A percentile compares a stretch with the other conserved stretches of the same genome.
These are phyloP conservation scores for Nyctibius bracteatus DNA, from an alignment of 2,113 vertebrate species.

Conservation along the genomic window DNA sequence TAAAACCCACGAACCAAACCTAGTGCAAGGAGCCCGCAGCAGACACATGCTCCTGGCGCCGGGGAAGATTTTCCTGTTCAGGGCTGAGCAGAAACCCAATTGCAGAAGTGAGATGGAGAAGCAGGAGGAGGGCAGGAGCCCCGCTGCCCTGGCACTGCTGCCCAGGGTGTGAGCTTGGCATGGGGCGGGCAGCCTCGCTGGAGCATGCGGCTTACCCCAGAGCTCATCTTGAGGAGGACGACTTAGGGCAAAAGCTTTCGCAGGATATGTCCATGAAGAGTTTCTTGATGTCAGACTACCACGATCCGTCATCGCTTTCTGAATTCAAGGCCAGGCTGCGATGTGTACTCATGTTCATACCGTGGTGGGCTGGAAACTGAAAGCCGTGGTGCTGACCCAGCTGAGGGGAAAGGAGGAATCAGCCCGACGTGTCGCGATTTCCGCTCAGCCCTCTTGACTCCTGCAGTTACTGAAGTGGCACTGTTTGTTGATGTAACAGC, in stretches of 20 bases:
- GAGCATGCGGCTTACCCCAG: not conserved
- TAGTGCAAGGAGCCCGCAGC: accelerated
- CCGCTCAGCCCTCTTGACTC: not conserved
- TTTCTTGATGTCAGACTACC: not conserved
- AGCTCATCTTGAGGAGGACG: not conserved
- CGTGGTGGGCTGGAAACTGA: not conserved
- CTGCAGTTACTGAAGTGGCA: not conserved
- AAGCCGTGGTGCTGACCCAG: not conserved
- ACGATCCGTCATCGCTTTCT: not conserved
- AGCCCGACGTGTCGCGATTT: not conserved
- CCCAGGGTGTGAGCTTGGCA: not conserved
- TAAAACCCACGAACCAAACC: not conserved
- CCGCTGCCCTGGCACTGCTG: not conserved
- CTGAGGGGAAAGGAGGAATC: conserved; percentile 3
- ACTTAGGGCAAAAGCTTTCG: not conserved
- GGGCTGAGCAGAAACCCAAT: not conserved
- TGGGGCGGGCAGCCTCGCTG: not conserved
- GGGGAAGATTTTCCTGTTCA: not conserved
- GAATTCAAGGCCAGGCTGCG: not conserved
- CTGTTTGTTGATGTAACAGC: conserved; percentile 12
- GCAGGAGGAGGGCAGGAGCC: not conserved
- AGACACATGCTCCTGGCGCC: accelerated
- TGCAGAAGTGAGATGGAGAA: not conserved
- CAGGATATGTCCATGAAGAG: not conserved
- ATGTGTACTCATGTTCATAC: not conserved